These are phyloP conservation scores for Chaetodon trifasciatus DNA, from an alignment of 2,797 vertebrate genomes.

Conservation along the genomic window DNA sequence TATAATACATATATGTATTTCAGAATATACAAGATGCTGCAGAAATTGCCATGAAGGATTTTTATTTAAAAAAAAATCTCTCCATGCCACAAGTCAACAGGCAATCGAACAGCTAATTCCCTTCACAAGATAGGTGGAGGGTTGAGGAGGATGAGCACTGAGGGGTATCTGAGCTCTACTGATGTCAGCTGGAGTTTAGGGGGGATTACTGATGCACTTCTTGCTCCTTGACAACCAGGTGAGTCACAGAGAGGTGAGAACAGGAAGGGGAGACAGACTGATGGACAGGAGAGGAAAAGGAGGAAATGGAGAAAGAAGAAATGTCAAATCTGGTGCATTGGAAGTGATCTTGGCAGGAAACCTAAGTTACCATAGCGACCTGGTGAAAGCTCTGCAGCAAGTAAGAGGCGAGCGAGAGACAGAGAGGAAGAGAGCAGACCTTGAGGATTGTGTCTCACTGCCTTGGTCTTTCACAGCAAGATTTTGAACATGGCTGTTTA, in stretches of 20 bases:
- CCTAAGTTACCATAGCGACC: constrained; percentile 83
- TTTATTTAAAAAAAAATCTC: not conserved
- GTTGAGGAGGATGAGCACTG: constrained; percentile 17
- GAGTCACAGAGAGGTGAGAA: constrained; percentile 45
- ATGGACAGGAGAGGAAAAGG: constrained; percentile 50
- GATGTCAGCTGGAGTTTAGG: constrained; percentile 43
- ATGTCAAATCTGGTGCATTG: constrained; percentile 75
- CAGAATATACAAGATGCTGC: not conserved
- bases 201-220: constrained; percentile 33
- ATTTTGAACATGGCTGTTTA: constrained; percentile 24
- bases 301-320: constrained; percentile 68
- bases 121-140: constrained; percentile 8
- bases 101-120: constrained; percentile 3
- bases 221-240: constrained; percentile 34
- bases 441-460: constrained; percentile 62
- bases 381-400: constrained; percentile 73
- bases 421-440: constrained; percentile 54
- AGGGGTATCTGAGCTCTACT: constrained; percentile 22
- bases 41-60: not conserved
- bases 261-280: constrained; percentile 40
- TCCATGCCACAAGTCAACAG: not conserved
- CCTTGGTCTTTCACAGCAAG: constrained; percentile 21
- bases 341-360: constrained; percentile 78
- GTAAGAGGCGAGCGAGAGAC: constrained; percentile 34
- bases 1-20: not conserved